Base-by-base conservation (phyloP, 1,140 invertebrate species). In the Papilio helenus region DNA sequence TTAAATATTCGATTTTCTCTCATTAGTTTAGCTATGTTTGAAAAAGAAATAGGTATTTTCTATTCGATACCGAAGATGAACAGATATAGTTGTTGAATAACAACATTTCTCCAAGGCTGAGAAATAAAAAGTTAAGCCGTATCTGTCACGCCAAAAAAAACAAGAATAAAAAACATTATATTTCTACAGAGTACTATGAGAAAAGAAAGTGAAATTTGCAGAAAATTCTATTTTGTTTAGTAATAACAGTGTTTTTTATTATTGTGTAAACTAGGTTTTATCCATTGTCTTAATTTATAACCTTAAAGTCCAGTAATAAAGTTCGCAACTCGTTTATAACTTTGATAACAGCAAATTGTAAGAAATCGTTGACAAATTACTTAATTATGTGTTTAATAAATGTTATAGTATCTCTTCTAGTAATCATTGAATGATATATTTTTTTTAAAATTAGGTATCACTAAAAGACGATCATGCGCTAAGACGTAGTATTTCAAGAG, bases 151-250 rank as follows among this genome's bases (percentile, higher is more conserved):
- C 61, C 61, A 29, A 58, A 68, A 34, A 14, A 68, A 4, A 4
- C 16, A 68, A 26, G 26, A 7, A 29, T 79, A 55, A 65, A 34
- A 81, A 82, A 65, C 51, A 79, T 79, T 76, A 55, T 80, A 79
- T 77, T 82, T 79, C 76, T 39, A 65, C 14, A 12, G 10, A 79
- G 14, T 20, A 39, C n/a, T 29, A 39, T 68, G 61, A 71, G 61
- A 79, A 79, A 34, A 29, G 74, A 76, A 68, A 68, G 61, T 68
- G 61, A 61, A 61, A 61, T 68, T 68, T 29, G 26, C 61, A 14
- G 29, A n/a, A n/a, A n/a, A n/a, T n/a, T 68, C 23, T 65, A 23
- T 61, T 61, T 26, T 29, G 14, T 29, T 68, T 68, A 68, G 34
- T 68, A 34, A 29, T 29, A 29, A 29, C 10, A 29, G 26, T 26